Evolutionary conservation across 2,888 invertebrate genomes (phyloP), one percentile per base, ranked within the genome.

Genomic region (Amiota minor): DNA sequence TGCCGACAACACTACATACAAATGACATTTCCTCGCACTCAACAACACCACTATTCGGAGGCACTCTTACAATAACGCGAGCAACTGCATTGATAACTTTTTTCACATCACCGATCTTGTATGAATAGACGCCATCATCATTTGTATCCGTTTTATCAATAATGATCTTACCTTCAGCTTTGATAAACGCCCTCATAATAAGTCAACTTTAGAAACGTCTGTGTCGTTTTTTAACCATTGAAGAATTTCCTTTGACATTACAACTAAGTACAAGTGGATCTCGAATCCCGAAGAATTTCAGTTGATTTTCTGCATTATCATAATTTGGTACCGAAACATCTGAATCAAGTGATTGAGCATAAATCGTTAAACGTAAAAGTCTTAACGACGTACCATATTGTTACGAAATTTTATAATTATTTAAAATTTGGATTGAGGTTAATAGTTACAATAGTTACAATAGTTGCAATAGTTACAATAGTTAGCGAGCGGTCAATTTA

Each of bases 1-100:
- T 92, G 84, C 95, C 95, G 78, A 91, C 86, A 72, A 94, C 93
- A 74, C 89, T 86, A 91, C 97, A 97, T 79, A 91, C 90, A 79
- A 97, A 91, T 88, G 92, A 92, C 82, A 97, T 90, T 87, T 93
- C 94, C 90, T 97, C 96, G 55, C 95, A 96, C 91, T 97, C 96
- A 71, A 97, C 95, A 76, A 96, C 93, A 87, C 93, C 95, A 80
- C 92, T 91, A 90, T 94, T 93, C 87, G 91, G 90, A 75, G 92
- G 91, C 86, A 94, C 89, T 86, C 91, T 91, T 75, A 92, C 92
- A 85, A 91, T 89, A 72, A 93, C 92, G 76, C 91, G 91, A 76
- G 92, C 94, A 82, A 88, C 81, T 79, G 90, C 90, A 77, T 79
- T 80, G 80, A 90, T 85, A 76, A 87, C 78, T 82, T 83, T 86